These are phyloP conservation scores for Oceanodroma tethys DNA, from an alignment of 2,113 vertebrate genomes.

Conservation along the genomic window DNA sequence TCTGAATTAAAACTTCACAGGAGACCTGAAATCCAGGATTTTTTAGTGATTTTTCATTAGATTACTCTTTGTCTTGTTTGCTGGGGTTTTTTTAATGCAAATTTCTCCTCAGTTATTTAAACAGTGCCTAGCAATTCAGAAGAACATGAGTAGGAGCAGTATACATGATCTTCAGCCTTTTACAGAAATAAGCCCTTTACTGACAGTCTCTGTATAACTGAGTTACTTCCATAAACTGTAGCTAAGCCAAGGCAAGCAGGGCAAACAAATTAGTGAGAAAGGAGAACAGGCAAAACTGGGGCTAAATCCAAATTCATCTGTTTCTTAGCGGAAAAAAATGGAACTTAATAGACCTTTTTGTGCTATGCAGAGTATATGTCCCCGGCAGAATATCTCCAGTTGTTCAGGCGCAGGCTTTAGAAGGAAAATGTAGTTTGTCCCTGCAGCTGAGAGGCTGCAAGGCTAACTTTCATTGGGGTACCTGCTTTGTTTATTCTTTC, in stretches of 20 bases:
- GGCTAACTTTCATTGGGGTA: not conserved
- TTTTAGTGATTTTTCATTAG: not conserved
- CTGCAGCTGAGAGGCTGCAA: not conserved
- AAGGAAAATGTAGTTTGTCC: not conserved
- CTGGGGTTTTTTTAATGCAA: rapidly evolving
- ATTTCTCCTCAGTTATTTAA: not conserved
- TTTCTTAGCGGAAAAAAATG: not conserved
- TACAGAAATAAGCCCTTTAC: not conserved
- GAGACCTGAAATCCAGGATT: not conserved
- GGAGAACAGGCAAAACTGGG: not conserved
- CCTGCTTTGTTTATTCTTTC: not conserved
- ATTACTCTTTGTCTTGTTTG: not conserved
- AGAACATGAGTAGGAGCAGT: not conserved
- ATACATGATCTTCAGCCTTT: not conserved
- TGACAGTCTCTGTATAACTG: not conserved
- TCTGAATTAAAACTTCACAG: not conserved
- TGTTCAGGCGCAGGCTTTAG: not conserved
- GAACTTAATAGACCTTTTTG: not conserved
- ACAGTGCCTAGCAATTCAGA: not conserved
- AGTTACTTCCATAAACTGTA: not conserved
- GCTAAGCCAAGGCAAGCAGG: not conserved
- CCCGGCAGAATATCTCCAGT: not conserved
- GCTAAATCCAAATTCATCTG: not conserved
- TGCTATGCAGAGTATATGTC: not conserved
- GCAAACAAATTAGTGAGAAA: not conserved